These are phyloP conservation scores for Enoplosus armatus DNA, from an alignment of 2,797 vertebrate genomes.

Conservation along the genomic window DNA sequence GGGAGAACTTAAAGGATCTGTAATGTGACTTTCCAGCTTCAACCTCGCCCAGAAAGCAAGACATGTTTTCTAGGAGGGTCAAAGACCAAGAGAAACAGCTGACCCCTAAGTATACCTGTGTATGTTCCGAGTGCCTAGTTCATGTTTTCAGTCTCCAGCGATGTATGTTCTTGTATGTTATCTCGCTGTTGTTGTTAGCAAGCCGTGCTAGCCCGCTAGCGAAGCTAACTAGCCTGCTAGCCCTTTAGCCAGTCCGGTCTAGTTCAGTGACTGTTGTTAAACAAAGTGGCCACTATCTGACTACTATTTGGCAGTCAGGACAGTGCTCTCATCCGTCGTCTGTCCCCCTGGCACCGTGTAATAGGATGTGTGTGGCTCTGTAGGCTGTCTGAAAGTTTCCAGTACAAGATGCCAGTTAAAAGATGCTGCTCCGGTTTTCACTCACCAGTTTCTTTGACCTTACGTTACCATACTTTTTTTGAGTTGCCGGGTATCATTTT, in stretches of 20 bases:
- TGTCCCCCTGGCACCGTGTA: background rate
- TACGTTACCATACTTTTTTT: background rate
- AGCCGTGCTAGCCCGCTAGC: constrained; percentile 62
- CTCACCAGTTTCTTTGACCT: constrained; percentile 2
- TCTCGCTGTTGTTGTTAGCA: constrained; percentile 55
- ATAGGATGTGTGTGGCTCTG: constrained; percentile 11
- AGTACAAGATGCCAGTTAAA: background rate
- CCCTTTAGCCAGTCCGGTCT: constrained; percentile 38
- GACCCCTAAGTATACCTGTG: constrained; percentile 85
- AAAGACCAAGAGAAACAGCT: constrained; percentile 80
- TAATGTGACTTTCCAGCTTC: constrained; percentile 75
- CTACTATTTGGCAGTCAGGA: constrained; percentile 36
- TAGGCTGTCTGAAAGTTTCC: constrained; percentile 53
- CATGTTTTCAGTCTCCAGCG: constrained; percentile 2
- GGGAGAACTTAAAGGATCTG: constrained; percentile 65
- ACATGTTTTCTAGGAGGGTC: constrained; percentile 85
- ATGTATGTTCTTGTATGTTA: constrained; percentile 25
- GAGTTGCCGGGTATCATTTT: background rate
- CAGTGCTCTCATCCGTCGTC: constrained; percentile 8
- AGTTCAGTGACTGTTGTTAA: constrained; percentile 28
- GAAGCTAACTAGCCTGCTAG: constrained; percentile 68
- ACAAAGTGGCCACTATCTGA: constrained; percentile 54
- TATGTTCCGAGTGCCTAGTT: constrained; percentile 69
- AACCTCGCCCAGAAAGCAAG: constrained; percentile 68
- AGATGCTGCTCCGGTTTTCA: background rate